These are phyloP conservation scores for Mormyrops boulengeri DNA, from an alignment of 2,797 vertebrate species.

Conservation along the genomic window DNA sequence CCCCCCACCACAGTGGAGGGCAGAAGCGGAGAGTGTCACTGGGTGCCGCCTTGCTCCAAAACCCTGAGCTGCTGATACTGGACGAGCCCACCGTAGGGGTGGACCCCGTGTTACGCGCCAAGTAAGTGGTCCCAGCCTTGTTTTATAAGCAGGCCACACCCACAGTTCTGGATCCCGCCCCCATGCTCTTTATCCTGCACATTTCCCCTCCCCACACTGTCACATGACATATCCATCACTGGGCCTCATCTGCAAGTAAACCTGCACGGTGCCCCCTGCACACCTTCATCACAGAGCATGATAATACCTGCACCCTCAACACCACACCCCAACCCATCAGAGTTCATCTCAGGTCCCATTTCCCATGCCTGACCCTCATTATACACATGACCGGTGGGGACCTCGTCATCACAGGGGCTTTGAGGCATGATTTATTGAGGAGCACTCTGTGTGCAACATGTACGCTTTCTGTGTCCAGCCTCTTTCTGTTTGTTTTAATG, in stretches of 20 bases:
- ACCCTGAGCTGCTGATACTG: constrained; percentile 67
- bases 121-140: constrained; percentile 39
- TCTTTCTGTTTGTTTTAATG: neutral
- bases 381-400: no score
- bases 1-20: constrained; percentile 54
- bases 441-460: neutral
- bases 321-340: no score
- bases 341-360: neutral
- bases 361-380: neutral
- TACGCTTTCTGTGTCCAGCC: no score
- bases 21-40: constrained; percentile 66
- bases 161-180: neutral
- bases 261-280: neutral
- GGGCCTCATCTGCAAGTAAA: neutral
- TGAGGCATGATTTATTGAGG: neutral
- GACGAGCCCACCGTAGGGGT: constrained; percentile 73
- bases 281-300: no score
- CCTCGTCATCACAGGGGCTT: neutral
- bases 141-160: neutral
- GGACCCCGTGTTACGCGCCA: constrained; percentile 66
- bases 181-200: neutral
- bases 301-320: no score
- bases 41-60: constrained; percentile 67
- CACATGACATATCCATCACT: no score
- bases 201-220: neutral